Evolutionary conservation across 1,140 invertebrate species (phyloP), one percentile per base, ranked within the genome.

Genomic region (Neoseiulus cucumeris): DNA sequence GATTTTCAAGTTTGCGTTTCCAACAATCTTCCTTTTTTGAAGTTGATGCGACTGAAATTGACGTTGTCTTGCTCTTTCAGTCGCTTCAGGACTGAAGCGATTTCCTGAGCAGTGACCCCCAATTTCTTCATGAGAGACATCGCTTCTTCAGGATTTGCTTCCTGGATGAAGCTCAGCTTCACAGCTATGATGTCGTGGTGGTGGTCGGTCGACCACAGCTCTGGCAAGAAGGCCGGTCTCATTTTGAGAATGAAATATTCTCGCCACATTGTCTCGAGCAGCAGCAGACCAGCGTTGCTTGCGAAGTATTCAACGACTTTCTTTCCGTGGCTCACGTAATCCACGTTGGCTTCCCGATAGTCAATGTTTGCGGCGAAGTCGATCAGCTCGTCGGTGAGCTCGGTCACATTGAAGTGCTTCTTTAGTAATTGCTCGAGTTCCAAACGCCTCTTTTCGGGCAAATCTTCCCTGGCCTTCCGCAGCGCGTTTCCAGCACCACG

Each of bases 171-270:
- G 9, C 33, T 39, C 33, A 39, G 33, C 9, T 39, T 39, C 33
- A 39, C 33, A 4, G 33, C 33, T 4, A 39, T 4, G 4, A 39
- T 39, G 9, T 71, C 68, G 51, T 72, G 71, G 66, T 86, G 70
- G 70, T 87, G 85, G 68, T 79, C 80, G 18, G 85, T 74, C 64
- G 86, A 88, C 87, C 87, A 90, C 45, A 85, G 74, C 5, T 79
- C 73, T 0, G 87, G 87, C 71, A 90, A 77, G 74, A 77, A 82
- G 42, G 79, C 73, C 0, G 87, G 87, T 33, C 83, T 73, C 87
- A 89, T 89, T 1, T 78, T 80, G 0, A 76, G 71, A 7, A 90
- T 69, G 73, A 90, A 89, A 74, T 88, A 84, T 72, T 87, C 77
- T 9, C 87, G 76, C 87, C 87, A 90, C 64, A 82, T 70, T 67